phyloP scores from a whole-genome alignment of 2,797 vertebrate genomes.

The Craterocephalus amniculus region DNA sequence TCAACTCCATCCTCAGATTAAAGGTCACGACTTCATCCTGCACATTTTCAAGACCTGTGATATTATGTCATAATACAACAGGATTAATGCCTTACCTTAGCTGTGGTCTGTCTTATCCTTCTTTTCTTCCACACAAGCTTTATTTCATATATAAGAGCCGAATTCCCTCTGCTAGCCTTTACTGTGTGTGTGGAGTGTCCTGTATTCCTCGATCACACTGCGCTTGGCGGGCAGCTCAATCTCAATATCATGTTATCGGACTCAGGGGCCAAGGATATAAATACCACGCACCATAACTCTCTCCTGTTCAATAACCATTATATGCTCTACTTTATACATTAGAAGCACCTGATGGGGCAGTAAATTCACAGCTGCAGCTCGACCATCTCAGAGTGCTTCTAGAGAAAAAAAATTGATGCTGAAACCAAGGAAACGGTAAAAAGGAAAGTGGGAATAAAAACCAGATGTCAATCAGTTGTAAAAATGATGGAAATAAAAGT shows the following conservation, averaged over 20 bases:
- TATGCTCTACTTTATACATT: conserved; percentile 82
- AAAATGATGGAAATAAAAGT: conserved; percentile 18
- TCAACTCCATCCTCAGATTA: conserved; percentile 55
- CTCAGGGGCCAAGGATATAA: conserved; percentile 81
- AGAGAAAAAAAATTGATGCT: conserved; percentile 59
- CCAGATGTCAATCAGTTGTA: conserved; percentile 12
- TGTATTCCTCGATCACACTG: conserved; percentile 69
- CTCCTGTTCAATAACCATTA: conserved; percentile 86
- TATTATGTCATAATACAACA: conserved; percentile 74
- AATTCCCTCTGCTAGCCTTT: conserved; percentile 46
- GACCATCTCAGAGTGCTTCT: conserved; percentile 62
- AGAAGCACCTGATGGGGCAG: conserved; percentile 83
- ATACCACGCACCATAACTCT: conserved; percentile 83
- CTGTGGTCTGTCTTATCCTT: conserved; percentile 66
- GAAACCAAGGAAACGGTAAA: conserved; percentile 43
- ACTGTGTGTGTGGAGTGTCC: conserved; percentile 56
- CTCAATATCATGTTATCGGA: conserved; percentile 82
- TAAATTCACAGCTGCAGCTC: conserved; percentile 82
- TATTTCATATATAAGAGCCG: conserved; percentile 67
- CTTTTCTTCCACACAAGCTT: conserved; percentile 32
- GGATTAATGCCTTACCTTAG: conserved; percentile 68
- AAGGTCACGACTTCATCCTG: conserved; percentile 69
- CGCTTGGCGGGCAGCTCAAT: conserved; percentile 76
- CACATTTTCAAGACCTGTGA: conserved; percentile 70
- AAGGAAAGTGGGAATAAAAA: conserved; percentile 35